Evolutionary conservation across 2,888 invertebrate species (phyloP), one percentile per base, ranked within the genome.

Genomic region (Drosophila nr. perissopoda): DNA sequence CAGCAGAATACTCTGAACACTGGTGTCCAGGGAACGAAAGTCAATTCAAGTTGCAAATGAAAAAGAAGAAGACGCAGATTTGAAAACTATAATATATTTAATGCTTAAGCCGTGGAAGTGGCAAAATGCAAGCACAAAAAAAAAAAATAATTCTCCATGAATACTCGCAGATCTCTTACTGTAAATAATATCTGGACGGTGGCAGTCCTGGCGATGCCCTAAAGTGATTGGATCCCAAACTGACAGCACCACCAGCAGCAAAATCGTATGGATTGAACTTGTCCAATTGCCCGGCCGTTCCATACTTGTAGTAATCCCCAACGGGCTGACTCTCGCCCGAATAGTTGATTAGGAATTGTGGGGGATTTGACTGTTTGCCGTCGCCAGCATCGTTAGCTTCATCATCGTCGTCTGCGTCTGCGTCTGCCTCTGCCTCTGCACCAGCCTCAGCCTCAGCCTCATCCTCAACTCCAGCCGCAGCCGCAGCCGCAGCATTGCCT

Each of bases 321-420:
- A 18, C 13, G n/a, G 56, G 21, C 21, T 57, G n/a, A n/a, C 29
- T 25, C 2, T 79, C 77, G 11, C 36, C 77, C 10, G 77, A 68
- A 58, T 79, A 79, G 53, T 79, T 79, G 29, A 79, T 68, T 49
- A 76, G 27, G 21, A 79, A 81, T 25, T 25, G 57, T 4, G 25
- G 48, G 46, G 62, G 48, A 34, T 42, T 62, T 10, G 59, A 27
- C 27, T 38, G 34, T n/a, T 49, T 18, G 59, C 31, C 10, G 2
- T n/a, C 13, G 49, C 7, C 40, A 48, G 33, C 53, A 38, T 70
- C 25, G 2, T 34, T 13, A 7, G 49, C 16, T 10, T 46, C 42
- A 27, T 29, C 42, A 7, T 36, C 61, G 25, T 46, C 49, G 13
- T 38, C 46, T 5, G 48, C 27, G 16, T 18, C 40, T 11, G 25